A percentile compares a stretch with the other conserved stretches of the same genome.
These are phyloP conservation scores for Diplodus puntazzo DNA, from an alignment of 2,797 vertebrate genomes.

Conservation along the genomic window DNA sequence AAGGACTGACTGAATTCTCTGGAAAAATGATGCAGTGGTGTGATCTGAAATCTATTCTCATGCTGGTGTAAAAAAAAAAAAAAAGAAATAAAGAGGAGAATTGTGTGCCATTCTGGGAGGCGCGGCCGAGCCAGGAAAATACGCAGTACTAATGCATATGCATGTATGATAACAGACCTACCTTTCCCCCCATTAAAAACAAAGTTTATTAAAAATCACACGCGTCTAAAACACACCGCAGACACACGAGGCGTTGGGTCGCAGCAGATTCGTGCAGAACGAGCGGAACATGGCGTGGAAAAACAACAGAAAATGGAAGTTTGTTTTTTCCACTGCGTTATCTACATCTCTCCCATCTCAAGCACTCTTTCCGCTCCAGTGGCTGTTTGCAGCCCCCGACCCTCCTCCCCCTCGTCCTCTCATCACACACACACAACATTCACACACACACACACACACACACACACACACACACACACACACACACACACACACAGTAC, in stretches of 20 bases:
- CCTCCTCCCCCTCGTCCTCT: constrained; percentile 48
- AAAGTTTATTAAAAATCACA: constrained; percentile 46
- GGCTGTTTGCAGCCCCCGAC: constrained; percentile 70
- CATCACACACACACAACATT: constrained; percentile 33
- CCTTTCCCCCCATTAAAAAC: constrained; percentile 54
- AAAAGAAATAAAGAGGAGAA: constrained; percentile 29
- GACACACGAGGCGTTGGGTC: constrained; percentile 9
- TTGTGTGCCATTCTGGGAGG: constrained; percentile 71
- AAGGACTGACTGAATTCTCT: background rate
- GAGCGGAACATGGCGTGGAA: constrained; percentile 50
- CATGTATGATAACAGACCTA: constrained; percentile 81
- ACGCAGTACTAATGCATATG: constrained; percentile 88
- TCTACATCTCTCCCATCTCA: constrained; percentile 83
- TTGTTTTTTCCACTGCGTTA: constrained; percentile 83
- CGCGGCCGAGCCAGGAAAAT: constrained; percentile 84
- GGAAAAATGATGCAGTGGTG: background rate
- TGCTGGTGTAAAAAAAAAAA: constrained; percentile 10
- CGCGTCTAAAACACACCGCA: constrained; percentile 33
- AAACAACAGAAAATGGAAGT: constrained; percentile 79
- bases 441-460: constrained; percentile 33
- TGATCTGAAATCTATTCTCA: constrained; percentile 15
- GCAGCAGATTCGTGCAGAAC: constrained; percentile 42
- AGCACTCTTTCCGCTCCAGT: constrained; percentile 86
- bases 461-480: constrained; percentile 36
- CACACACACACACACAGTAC: constrained; percentile 43